Percentiles rank a stretch among this genome's conserved stretches.
These are phyloP conservation scores for Asobara japonica DNA, from an alignment of 1,140 invertebrate genomes.

Conservation along the genomic window DNA sequence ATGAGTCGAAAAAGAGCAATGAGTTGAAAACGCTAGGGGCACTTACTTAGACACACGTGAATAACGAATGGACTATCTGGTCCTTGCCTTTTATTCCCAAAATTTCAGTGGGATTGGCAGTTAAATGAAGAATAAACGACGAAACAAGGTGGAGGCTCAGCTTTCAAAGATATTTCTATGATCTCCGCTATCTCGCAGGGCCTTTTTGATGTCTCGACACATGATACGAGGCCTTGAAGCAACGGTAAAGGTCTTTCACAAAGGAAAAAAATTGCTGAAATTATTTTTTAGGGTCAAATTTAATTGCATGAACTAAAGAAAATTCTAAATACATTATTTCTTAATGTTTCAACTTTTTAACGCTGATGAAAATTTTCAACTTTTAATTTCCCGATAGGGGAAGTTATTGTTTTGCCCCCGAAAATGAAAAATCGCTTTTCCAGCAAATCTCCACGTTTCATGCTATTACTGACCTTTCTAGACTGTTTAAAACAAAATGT, in stretches of 20 bases:
- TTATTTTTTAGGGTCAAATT: not conserved
- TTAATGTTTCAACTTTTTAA: too few species aligned
- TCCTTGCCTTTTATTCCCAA: constrained; percentile 1
- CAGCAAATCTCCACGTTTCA: too few species aligned
- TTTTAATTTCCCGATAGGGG: too few species aligned
- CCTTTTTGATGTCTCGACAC: constrained; percentile 14
- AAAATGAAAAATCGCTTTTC: too few species aligned
- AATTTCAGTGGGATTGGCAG: constrained; percentile 22
- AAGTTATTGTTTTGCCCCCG: too few species aligned
- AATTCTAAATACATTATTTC: too few species aligned
- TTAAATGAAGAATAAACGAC: constrained; percentile 26
- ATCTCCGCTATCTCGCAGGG: constrained; percentile 5
- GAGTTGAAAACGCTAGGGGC: constrained; percentile 16
- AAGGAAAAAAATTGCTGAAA: constrained; percentile 18
- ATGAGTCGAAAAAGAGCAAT: constrained; percentile 1
- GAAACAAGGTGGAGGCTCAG: constrained; percentile 25
- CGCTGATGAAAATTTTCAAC: too few species aligned
- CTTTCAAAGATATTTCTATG: constrained; percentile 29
- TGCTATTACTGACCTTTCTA: too few species aligned
- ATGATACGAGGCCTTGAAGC: constrained; percentile 31
- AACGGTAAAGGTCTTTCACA: constrained; percentile 23
- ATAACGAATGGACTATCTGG: not conserved
- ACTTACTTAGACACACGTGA: not conserved
- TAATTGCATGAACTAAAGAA: not conserved
- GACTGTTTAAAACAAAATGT: too few species aligned